phyloP scores from a whole-genome alignment of 2,113 vertebrate genomes.

The Tragelaphus imberbis region DNA sequence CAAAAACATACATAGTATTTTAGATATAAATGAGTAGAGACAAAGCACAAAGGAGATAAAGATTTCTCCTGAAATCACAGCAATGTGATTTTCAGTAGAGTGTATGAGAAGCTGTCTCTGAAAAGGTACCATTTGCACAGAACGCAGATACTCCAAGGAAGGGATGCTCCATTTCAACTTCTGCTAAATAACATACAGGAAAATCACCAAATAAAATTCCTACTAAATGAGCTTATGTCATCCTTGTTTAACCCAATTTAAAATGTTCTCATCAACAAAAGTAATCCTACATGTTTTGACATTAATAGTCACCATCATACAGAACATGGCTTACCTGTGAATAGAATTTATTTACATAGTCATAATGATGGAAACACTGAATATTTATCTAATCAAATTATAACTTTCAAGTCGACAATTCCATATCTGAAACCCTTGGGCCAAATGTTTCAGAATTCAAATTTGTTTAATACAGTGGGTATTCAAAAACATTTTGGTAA shows the following conservation, averaged over 20 bases:
- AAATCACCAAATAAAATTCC: not conserved
- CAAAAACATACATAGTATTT: not conserved
- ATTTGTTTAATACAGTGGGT: not conserved
- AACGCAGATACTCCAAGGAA: not conserved
- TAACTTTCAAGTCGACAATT: not conserved
- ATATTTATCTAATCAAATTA: not conserved
- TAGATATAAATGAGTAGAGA: not conserved
- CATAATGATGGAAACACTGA: not conserved
- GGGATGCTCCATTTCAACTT: not conserved
- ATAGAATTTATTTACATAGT: not conserved
- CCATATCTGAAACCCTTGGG: not conserved
- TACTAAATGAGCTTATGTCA: not conserved
- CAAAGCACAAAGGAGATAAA: not conserved
- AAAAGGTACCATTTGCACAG: not conserved
- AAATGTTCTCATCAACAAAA: not conserved
- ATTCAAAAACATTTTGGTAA: not conserved
- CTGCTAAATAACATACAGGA: not conserved
- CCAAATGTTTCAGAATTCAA: conserved; percentile 7
- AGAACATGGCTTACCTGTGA: not conserved
- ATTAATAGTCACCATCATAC: not conserved
- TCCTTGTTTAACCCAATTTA: not conserved
- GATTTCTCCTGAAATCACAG: not conserved
- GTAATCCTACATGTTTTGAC: not conserved
- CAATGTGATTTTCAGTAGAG: not conserved
- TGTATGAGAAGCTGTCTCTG: not conserved